phyloP scores from a whole-genome alignment of 2,797 vertebrate species.

The Bufotes viridis region DNA sequence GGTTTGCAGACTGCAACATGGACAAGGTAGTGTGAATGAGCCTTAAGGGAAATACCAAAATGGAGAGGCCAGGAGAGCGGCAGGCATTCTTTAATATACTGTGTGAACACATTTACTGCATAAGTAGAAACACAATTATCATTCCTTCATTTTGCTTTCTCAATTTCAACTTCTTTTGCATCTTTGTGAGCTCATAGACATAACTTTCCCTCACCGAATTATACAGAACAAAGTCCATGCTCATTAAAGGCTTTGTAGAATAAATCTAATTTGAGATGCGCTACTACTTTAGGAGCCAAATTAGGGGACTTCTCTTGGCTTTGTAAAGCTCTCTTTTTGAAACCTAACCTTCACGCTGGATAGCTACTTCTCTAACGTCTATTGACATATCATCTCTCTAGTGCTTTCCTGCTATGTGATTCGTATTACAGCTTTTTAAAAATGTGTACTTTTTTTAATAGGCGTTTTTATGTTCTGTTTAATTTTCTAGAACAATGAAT shows the following conservation, averaged over 20 bases:
- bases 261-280: constrained; percentile 15
- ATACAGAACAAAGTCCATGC: constrained; percentile 11
- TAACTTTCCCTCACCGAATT: neutral
- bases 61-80: too few relatives aligned
- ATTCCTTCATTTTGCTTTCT: neutral
- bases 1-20: too few relatives aligned
- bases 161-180: neutral
- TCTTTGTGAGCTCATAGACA: neutral
- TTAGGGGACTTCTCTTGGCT: neutral
- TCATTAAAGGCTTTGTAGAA: constrained; percentile 20
- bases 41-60: too few relatives aligned
- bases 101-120: neutral
- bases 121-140: neutral
- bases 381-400: constrained; percentile 13
- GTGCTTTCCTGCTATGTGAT: neutral
- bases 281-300: constrained; percentile 7
- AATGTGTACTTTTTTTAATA: constrained; percentile 10
- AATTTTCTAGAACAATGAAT: constrained; percentile 56
- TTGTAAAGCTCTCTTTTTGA: neutral
- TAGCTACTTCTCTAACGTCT: neutral
- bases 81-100: too few relatives aligned
- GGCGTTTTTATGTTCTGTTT: constrained; percentile 33
- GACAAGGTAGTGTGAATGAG: too few relatives aligned
- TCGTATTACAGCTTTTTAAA: neutral
- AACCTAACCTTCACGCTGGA: constrained; percentile 1